Evolutionary conservation across 2,888 invertebrate genomes (phyloP).

Genomic region (Phoronis australis): DNA sequence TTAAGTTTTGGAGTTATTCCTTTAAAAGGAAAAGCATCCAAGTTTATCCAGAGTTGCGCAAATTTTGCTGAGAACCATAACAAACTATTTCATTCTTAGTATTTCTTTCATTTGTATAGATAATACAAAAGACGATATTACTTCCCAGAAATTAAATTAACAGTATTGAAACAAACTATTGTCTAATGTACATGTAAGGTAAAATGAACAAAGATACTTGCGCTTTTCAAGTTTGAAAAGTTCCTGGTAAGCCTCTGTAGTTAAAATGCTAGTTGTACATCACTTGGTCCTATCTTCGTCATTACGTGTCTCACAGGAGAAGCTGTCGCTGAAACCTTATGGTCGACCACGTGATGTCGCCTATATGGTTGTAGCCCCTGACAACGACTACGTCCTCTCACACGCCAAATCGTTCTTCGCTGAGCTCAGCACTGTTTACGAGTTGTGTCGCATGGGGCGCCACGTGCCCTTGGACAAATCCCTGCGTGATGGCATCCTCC

Average conservation of each 20-base stretch:
- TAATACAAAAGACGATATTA: too few species aligned
- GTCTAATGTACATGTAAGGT: too few species aligned
- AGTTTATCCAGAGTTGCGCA: background rate
- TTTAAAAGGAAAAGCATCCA: background rate
- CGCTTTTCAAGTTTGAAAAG: too few species aligned
- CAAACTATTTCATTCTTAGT: too few species aligned
- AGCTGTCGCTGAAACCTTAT: slow-evolving; percentile 92
- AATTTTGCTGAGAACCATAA: background rate
- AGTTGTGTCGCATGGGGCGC: slow-evolving; percentile 85
- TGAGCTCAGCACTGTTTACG: slow-evolving; percentile 88
- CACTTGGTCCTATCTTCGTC: background rate
- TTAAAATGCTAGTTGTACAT: too few species aligned
- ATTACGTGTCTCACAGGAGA: slow-evolving; percentile 59
- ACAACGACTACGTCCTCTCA: slow-evolving; percentile 73
- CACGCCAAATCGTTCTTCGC: slow-evolving; percentile 83
- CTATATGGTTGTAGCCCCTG: slow-evolving; percentile 90
- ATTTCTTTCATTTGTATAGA: too few species aligned
- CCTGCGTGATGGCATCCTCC: slow-evolving; percentile 79
- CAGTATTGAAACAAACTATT: too few species aligned
- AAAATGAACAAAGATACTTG: too few species aligned
- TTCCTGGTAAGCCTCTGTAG: too few species aligned
- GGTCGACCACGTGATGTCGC: slow-evolving; percentile 91
- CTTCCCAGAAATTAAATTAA: too few species aligned
- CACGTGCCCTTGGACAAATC: slow-evolving; percentile 84
- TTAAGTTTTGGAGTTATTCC: background rate